Percentiles rank a stretch among this genome's conserved stretches.
Evolutionary conservation across 2,113 vertebrate species (phyloP).

Genomic region (Rhinoderma darwinii): DNA sequence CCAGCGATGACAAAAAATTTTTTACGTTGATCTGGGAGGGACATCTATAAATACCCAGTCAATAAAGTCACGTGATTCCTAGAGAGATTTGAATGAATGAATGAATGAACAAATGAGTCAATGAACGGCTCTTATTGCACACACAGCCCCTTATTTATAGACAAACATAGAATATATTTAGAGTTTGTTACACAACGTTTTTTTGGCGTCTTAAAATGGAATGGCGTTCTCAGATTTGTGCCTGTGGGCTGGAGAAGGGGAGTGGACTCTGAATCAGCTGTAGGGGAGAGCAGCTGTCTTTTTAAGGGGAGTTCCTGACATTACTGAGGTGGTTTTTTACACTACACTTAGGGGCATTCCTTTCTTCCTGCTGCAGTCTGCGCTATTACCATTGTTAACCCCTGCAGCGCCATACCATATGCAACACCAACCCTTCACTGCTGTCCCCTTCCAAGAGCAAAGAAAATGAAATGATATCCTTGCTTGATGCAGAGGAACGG

Average conservation of each 20-base stretch:
- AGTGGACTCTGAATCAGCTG: constrained; percentile 39
- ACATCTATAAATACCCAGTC: neutral
- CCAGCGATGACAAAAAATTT: neutral
- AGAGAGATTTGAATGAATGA: neutral
- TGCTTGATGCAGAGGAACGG: neutral
- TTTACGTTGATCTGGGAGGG: neutral
- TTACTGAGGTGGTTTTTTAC: constrained; percentile 13
- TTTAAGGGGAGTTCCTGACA: constrained; percentile 50
- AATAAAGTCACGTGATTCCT: constrained; percentile 12
- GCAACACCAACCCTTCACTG: neutral
- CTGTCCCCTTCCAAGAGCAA: neutral
- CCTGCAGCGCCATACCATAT: neutral
- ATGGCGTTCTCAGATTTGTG: neutral
- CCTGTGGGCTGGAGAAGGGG: constrained; percentile 36
- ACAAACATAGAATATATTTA: neutral
- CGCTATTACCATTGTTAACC: constrained; percentile 25
- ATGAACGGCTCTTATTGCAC: neutral
- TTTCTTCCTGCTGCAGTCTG: constrained; percentile 43
- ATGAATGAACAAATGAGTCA: neutral
- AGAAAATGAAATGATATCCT: neutral
- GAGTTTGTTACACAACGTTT: neutral
- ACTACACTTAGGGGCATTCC: constrained; percentile 50
- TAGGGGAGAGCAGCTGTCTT: constrained; percentile 52
- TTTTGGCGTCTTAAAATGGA: neutral
- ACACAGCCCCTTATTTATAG: neutral